These are phyloP conservation scores for Trichacis sp. DNA, from an alignment of 2,888 invertebrate species.

Conservation along the genomic window DNA sequence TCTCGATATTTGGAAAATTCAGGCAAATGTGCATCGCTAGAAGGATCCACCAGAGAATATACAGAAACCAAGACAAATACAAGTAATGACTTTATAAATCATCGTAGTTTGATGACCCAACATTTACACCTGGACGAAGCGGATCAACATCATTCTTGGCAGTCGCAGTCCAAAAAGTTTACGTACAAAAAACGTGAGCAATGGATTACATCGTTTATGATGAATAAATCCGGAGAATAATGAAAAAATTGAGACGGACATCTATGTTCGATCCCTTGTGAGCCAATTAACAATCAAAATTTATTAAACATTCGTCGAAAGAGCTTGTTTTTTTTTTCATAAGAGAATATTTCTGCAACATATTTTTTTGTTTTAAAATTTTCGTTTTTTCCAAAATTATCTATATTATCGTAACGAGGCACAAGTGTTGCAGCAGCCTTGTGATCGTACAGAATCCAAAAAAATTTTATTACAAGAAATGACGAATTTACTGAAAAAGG, in stretches of 20 bases:
- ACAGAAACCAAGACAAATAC: not conserved
- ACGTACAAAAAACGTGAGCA: not conserved
- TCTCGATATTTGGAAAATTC: constrained; percentile 9
- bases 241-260: no score
- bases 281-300: constrained; percentile 2
- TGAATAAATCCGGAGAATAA: no score
- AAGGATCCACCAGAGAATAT: constrained; percentile 4
- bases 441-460: constrained; percentile 28
- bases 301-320: not conserved
- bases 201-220: not conserved
- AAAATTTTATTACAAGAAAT: no score
- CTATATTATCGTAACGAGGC: constrained; percentile 35
- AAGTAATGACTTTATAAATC: constrained; percentile 2
- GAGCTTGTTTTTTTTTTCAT: not conserved
- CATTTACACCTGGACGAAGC: constrained; percentile 3
- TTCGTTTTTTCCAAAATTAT: constrained; percentile 20
- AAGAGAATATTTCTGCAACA: constrained; percentile 30
- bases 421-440: constrained; percentile 42
- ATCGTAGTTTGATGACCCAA: not conserved
- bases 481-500: constrained; percentile 43
- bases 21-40: constrained; percentile 19
- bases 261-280: not conserved
- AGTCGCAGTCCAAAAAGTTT: not conserved
- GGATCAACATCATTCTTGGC: constrained; percentile 1
- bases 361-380: constrained; percentile 17